Base-by-base conservation (phyloP, 2,113 vertebrate species). In the Phalacrocorax carbo region DNA sequence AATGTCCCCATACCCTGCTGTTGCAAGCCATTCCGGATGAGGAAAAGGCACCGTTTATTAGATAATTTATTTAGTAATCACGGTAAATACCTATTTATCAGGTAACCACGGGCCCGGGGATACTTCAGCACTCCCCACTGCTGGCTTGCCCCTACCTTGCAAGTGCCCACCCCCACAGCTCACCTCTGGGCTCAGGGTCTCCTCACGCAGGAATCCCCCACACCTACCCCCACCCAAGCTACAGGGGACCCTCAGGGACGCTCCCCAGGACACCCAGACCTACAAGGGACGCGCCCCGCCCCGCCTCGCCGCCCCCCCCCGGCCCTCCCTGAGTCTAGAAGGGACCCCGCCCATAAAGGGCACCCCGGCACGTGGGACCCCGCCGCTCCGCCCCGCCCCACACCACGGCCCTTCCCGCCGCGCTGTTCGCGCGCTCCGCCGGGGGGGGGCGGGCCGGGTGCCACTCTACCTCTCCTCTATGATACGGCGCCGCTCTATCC, bases 91-190 rank as follows among this genome's bases (percentile, higher is more conserved):
- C 15, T 46, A 46, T 4, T 72, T 27, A 22, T 48, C 4, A 32
- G n/a, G 21, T 3, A n/a, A 30, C 6, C 30, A 11, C 36, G 32
- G 36, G 8, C 16, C 23, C 2, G 0, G 16, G 30, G 8, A 10
- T 1, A 25, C 4, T 16, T 38, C 69, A 32, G 65, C 17, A 5
- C 42, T 57, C 30, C 36, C 36, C 21, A 15, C 16, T 9, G 7
- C 5, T 30, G 0, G 11, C 15, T 8, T 13, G 32, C 32, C 8
- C 36, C 22, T 10, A 2, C 34, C 1, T 0, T 10, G 3, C 1
- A 42, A 29, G 12, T 2, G 46, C 25, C 12, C 7, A 9, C 9
- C 11, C 25, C 16, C 42, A 3, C 27, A 23, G 18, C 78, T 10
- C 26, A 23, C 0, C 29, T 23, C 46, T 3, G 62, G 26, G 9